Conservation (phyloP, 1,140 invertebrate genomes). For the Riptortus pedestris region DNA sequence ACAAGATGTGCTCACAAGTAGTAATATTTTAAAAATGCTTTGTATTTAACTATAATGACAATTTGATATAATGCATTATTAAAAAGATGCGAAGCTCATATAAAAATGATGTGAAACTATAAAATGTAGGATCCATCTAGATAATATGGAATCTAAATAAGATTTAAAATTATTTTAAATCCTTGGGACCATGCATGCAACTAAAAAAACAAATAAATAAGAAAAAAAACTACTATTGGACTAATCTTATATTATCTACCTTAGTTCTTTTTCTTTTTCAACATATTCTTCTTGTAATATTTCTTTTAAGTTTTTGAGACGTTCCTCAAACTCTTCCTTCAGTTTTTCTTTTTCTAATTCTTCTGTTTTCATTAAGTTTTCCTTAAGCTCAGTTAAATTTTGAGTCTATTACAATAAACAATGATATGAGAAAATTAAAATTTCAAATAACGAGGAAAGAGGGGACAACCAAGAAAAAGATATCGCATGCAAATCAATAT, state of each 20-base stretch:
- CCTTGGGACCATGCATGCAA: no score
- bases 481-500: neutral
- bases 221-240: neutral
- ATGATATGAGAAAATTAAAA: neutral
- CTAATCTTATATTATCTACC: constrained; percentile 12
- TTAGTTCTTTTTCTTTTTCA: constrained; percentile 25
- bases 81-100: no score
- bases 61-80: no score
- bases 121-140: no score
- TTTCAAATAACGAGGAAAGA: neutral
- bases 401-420: constrained; percentile 3
- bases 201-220: no score
- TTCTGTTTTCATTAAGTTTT: constrained; percentile 17
- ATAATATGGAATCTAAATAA: no score
- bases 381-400: neutral
- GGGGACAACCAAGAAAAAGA: neutral
- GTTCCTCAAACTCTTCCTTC: constrained; percentile 25
- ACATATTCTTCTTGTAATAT: constrained; percentile 24
- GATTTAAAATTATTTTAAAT: no score
- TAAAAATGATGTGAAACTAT: no score
- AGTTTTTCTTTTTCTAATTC: constrained; percentile 5
- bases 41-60: no score
- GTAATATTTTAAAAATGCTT: no score
- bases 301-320: constrained; percentile 25
- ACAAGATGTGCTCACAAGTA: no score